Percentiles rank a stretch among this genome's conserved stretches.
phyloP scores from a whole-genome alignment of 2,797 vertebrate genomes.

The Enteromius fasciolatus region DNA sequence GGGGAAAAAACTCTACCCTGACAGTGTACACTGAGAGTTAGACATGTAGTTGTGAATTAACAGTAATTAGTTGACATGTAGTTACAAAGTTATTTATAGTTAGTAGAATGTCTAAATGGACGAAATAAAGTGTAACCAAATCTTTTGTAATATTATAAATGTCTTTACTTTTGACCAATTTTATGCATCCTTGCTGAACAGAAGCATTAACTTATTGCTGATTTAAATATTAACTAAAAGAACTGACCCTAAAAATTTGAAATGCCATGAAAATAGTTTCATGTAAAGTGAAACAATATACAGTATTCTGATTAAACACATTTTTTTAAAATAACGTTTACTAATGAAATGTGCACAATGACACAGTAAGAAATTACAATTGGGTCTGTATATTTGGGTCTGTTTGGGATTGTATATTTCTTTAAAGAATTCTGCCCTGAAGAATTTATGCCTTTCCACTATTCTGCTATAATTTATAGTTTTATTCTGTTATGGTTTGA shows the following conservation, averaged over 20 bases:
- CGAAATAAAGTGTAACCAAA: too few species aligned
- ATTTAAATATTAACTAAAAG: background rate
- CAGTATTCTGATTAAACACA: background rate
- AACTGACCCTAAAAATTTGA: background rate
- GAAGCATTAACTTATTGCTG: background rate
- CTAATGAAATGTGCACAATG: background rate
- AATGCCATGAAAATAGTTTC: background rate
- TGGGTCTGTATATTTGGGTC: background rate
- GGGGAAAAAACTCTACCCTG: too few species aligned
- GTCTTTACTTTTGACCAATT: background rate
- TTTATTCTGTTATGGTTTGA: background rate
- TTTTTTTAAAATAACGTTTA: background rate
- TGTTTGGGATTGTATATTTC: too few species aligned
- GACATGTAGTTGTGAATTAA: too few species aligned
- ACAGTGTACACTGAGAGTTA: too few species aligned
- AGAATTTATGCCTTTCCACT: background rate
- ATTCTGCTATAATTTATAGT: background rate
- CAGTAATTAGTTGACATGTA: too few species aligned
- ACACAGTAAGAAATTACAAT: background rate
- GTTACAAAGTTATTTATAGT: too few species aligned
- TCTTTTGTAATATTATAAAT: background rate
- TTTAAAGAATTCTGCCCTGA: background rate
- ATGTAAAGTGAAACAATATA: background rate
- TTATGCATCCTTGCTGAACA: background rate
- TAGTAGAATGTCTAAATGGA: too few species aligned